phyloP scores from a whole-genome alignment of 2,888 invertebrate genomes.

The Sicus ferrugineus region DNA sequence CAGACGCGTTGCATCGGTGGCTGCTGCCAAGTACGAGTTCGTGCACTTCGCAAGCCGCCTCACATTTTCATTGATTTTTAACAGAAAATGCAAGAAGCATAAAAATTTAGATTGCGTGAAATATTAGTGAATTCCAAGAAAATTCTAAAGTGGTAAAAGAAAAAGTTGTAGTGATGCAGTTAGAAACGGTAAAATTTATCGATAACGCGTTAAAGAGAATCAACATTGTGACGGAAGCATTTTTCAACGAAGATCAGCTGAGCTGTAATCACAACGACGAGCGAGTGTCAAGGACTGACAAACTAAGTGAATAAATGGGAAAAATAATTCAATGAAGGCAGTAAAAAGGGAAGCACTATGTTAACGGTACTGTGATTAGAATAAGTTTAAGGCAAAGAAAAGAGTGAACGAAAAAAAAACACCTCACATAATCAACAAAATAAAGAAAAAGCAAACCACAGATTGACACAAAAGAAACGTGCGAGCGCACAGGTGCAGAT shows the following conservation, averaged over 20 bases:
- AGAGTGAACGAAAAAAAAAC: not conserved
- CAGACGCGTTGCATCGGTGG: not conserved
- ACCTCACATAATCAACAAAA: no score
- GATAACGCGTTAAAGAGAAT: no score
- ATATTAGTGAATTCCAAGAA: not conserved
- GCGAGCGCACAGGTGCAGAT: slow-evolving; percentile 15
- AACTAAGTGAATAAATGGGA: not conserved
- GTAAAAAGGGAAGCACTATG: not conserved
- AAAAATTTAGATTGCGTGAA: no score
- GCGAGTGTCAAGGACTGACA: slow-evolving; percentile 7
- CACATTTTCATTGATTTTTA: slow-evolving; percentile 1
- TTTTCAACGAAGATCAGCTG: no score
- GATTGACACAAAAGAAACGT: not conserved
- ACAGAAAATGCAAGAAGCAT: not conserved
- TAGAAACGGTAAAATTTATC: no score
- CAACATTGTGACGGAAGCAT: no score
- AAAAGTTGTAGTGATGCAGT: no score
- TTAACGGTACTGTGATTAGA: not conserved
- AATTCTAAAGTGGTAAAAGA: no score
- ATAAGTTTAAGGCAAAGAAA: not conserved
- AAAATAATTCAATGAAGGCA: not conserved
- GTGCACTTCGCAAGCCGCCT: not conserved
- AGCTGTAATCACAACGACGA: no score
- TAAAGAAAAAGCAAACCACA: not conserved
- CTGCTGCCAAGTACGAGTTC: not conserved